phyloP scores from a whole-genome alignment of 2,113 vertebrate genomes.

The Gallinago jamesoni region DNA sequence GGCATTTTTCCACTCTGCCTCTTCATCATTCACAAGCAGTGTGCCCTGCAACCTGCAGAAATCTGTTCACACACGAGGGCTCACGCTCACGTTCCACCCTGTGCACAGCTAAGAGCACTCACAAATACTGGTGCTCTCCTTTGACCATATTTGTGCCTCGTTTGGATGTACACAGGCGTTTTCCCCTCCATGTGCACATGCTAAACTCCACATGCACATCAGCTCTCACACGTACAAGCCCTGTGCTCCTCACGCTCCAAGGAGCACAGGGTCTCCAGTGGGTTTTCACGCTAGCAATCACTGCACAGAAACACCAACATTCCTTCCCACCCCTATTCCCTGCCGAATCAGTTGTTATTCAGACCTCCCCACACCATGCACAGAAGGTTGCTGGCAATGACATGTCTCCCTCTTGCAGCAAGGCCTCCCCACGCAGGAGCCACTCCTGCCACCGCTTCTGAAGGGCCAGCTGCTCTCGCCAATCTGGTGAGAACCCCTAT shows the following conservation, averaged over 20 bases:
- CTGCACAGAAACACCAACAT: background rate
- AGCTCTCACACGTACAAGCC: background rate
- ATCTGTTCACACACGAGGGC: background rate
- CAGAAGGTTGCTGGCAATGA: background rate
- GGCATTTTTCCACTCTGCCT: background rate
- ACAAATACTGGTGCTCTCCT: background rate
- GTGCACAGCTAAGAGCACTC: background rate
- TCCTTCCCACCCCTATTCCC: background rate
- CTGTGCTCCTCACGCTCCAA: background rate
- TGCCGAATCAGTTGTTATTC: background rate
- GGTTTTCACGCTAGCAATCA: background rate
- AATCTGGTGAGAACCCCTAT: background rate
- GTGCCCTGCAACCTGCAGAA: rapidly evolving
- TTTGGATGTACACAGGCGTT: background rate
- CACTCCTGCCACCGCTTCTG: background rate
- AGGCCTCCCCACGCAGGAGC: background rate
- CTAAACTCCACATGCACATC: background rate
- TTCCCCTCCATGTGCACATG: background rate
- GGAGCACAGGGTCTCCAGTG: background rate
- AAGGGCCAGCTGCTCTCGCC: background rate
- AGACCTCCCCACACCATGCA: background rate
- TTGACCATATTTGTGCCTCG: background rate
- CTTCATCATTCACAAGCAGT: rapidly evolving
- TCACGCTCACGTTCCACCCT: background rate
- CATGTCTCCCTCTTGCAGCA: background rate